A percentile compares a stretch with the other conserved stretches of the same genome.
Evolutionary conservation across 1,140 invertebrate species (phyloP).

Genomic region (Helicoverpa zea): DNA sequence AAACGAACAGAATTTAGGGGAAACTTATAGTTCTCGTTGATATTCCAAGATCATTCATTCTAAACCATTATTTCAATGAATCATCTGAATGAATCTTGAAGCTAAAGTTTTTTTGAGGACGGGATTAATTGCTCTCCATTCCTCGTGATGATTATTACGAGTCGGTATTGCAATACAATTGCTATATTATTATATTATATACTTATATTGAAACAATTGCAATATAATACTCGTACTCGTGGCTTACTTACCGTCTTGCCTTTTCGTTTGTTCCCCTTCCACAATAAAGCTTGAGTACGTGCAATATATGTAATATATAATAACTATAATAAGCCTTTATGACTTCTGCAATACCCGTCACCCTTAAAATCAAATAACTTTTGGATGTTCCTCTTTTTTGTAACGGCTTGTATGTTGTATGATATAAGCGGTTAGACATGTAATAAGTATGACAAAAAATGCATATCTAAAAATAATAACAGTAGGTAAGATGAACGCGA

Average conservation of each 20-base stretch:
- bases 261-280: not conserved
- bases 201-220: not conserved
- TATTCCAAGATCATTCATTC: too few species aligned
- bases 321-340: constrained; percentile 8
- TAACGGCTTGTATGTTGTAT: too few species aligned
- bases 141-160: not conserved
- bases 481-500: not conserved
- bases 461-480: not conserved
- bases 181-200: too few species aligned
- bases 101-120: too few species aligned
- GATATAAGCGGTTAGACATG: too few species aligned
- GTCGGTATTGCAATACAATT: not conserved
- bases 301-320: too few species aligned
- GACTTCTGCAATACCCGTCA: constrained; percentile 10
- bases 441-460: too few species aligned
- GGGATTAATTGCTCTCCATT: too few species aligned
- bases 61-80: too few species aligned
- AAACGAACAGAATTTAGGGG: too few species aligned
- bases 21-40: too few species aligned
- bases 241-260: not conserved
- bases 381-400: not conserved
- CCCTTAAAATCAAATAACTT: not conserved
- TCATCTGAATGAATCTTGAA: too few species aligned
- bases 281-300: constrained; percentile 19
- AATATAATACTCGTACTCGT: not conserved